A percentile compares a stretch with the other conserved stretches of the same genome.
Conservation (phyloP, 2,113 vertebrate genomes). For the Scalopus aquaticus region DNA sequence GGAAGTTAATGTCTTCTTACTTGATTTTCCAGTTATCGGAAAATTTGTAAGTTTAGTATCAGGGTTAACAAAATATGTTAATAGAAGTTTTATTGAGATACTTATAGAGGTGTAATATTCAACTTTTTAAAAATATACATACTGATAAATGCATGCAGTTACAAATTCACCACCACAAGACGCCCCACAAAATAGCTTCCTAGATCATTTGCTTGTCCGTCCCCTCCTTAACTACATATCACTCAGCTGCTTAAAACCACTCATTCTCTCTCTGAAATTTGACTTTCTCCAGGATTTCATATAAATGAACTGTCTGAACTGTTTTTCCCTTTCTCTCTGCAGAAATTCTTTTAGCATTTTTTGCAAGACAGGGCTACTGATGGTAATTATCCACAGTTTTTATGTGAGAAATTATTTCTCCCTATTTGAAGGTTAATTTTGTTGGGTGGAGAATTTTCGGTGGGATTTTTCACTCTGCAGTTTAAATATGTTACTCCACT, state of each 20-base stretch:
- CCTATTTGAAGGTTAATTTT: neutral
- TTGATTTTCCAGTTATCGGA: too few species aligned
- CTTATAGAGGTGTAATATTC: neutral
- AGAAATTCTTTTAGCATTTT: neutral
- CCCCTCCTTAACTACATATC: neutral
- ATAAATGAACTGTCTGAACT: neutral
- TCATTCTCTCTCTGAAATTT: neutral
- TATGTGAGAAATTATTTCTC: neutral
- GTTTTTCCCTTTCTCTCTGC: neutral
- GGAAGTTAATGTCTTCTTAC: too few species aligned
- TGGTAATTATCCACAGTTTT: neutral
- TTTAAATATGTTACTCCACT: neutral
- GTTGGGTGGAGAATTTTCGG: neutral
- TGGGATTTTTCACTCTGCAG: neutral
- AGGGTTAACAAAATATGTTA: neutral
- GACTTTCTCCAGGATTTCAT: neutral
- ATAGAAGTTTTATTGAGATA: neutral
- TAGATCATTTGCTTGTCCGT: neutral
- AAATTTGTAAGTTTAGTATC: neutral
- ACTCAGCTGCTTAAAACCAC: neutral
- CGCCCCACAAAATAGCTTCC: neutral
- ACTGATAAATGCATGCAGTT: neutral
- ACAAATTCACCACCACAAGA: neutral
- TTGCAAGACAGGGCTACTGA: neutral
- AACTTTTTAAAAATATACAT: neutral